Conservation (phyloP, 2,113 vertebrate species). For the Cyprinodon tularosa region DNA sequence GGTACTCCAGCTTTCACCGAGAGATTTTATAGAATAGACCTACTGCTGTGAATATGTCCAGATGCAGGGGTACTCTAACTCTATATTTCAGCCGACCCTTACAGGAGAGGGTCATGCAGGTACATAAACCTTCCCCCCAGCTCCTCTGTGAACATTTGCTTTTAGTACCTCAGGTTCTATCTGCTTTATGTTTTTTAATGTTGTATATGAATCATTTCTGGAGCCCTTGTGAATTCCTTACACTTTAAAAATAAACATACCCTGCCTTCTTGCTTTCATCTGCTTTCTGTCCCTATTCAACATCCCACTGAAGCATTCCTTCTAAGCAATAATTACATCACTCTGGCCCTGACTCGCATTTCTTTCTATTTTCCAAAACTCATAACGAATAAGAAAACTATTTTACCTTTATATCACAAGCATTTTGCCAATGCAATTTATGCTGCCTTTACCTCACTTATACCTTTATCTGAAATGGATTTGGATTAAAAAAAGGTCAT, state of each 20-base stretch:
- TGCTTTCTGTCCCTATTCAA: conserved; percentile 32
- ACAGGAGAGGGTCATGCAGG: neutral
- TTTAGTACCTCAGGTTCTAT: neutral
- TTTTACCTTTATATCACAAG: neutral
- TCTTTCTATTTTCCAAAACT: conserved; percentile 10
- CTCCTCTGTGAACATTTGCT: conserved; percentile 10
- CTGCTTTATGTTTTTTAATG: conserved; percentile 18
- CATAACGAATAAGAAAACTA: conserved; percentile 9
- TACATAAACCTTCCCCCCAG: neutral
- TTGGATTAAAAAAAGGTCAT: neutral
- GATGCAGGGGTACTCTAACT: neutral
- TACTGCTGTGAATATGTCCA: neutral
- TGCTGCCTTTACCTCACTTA: conserved; percentile 25
- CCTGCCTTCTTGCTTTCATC: conserved; percentile 41
- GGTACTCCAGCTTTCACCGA: neutral
- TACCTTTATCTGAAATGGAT: conserved; percentile 3
- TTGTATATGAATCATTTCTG: conserved; percentile 31
- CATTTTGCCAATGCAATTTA: conserved; percentile 16
- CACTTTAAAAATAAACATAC: conserved; percentile 42
- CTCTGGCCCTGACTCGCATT: conserved; percentile 29
- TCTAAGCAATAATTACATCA: conserved; percentile 19
- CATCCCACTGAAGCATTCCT: conserved; percentile 17
- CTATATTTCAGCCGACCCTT: neutral
- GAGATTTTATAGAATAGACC: neutral
- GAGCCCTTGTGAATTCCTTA: conserved; percentile 34